A percentile compares a stretch with the other conserved stretches of the same genome.
phyloP scores from a whole-genome alignment of 2,797 vertebrate genomes.

The Pangasius djambal region DNA sequence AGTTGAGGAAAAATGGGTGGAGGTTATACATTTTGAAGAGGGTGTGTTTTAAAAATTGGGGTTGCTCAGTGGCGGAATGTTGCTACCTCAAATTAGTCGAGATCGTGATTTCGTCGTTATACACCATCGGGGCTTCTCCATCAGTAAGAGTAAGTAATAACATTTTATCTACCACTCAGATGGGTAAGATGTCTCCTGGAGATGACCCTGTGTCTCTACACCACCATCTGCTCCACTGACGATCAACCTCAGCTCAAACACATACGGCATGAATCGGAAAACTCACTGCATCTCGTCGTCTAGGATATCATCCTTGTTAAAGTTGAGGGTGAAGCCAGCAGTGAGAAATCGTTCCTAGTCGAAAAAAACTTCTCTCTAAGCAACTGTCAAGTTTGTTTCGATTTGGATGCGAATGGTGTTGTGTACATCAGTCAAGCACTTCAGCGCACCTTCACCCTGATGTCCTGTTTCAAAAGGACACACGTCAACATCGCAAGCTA shows the following conservation, averaged over 20 bases:
- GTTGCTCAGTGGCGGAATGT: no score
- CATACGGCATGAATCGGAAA: neutral
- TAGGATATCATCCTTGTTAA: neutral
- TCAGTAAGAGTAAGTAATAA: neutral
- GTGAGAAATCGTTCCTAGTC: neutral
- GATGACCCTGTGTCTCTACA: neutral
- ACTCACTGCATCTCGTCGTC: neutral
- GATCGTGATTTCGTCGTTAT: no score
- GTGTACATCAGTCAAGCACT: neutral
- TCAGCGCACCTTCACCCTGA: neutral
- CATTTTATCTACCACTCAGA: neutral
- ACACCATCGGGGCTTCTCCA: neutral
- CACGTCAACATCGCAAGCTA: neutral
- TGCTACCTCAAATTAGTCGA: no score
- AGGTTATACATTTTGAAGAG: no score
- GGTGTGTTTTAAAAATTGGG: no score
- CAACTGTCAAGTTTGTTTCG: neutral
- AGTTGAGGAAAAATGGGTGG: no score
- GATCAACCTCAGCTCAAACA: neutral
- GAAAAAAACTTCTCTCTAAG: neutral
- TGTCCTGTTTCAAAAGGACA: neutral
- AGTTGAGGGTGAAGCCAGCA: neutral
- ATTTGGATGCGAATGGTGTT: neutral
- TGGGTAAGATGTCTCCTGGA: neutral
- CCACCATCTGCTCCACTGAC: neutral